Evolutionary conservation across 2,113 vertebrate genomes (phyloP), one percentile per base, ranked within the genome.

Genomic region (Istiophorus platypterus): DNA sequence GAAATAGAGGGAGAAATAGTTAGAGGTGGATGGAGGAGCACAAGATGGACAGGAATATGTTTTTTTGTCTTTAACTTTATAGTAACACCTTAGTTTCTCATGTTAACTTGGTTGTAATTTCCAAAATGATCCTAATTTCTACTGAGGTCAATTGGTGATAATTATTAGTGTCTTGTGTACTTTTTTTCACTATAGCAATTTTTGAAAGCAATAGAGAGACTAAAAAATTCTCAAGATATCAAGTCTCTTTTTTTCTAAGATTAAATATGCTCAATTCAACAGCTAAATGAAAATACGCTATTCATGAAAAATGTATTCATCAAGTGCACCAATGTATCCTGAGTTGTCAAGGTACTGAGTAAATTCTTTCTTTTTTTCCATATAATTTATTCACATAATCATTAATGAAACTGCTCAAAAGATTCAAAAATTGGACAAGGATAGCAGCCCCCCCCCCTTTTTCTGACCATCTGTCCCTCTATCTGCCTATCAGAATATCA

Each of bases 21-120:
- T 39, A n/a, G 52, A 76, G 8, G 71, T 22, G 24, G 67, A 57
- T 62, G 51, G 65, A 77, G 69, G 57, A 81, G 72, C 11, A 75
- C 78, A 58, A n/a, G 78, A 81, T 76, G 70, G 85, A 72, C 76
- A 41, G 20, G 62, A 81, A 78, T 80, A 78, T 68, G 37, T 64
- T 39, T 51, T 22, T 9, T 68, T 65, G 37, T 64, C 5, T 34
- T 10, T 61, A n/a, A n/a, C n/a, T 52, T 9, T 47, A 54, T 58
- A 10, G 12, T 24, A n/a, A 24, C 13, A 10, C 22, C 10, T 68
- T 41, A 37, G 45, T 72, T 76, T 83, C 20, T 18, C 31, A 37
- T 70, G 17, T 5, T 27, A 24, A 63, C 72, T 29, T 39, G 20
- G 8, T 8, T 31, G 14, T 34, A 6, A 45, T 66, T 29, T 69